phyloP scores from a whole-genome alignment of 1,140 invertebrate genomes.

The Branchinecta lynchi region DNA sequence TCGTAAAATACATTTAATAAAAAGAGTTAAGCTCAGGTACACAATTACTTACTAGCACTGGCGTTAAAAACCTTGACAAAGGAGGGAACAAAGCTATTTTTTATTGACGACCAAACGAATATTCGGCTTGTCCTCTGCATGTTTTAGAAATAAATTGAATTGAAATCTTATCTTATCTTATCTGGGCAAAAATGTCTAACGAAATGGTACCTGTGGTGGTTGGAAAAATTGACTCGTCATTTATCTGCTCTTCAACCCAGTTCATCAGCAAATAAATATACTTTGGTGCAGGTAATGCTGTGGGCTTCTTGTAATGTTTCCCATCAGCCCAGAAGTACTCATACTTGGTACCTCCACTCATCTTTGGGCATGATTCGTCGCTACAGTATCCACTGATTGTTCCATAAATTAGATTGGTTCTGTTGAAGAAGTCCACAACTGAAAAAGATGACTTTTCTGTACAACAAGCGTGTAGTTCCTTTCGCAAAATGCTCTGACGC shows the following conservation, averaged over 20 bases:
- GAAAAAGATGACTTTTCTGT: conserved; percentile 25
- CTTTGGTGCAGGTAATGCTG: conserved; percentile 65
- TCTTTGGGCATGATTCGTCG: conserved; percentile 68
- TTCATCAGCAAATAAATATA: conserved; percentile 82
- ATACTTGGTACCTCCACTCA: conserved; percentile 74
- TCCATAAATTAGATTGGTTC: conserved; percentile 85
- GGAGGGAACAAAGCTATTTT: too few relatives aligned
- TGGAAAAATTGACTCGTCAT: conserved; percentile 73
- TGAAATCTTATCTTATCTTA: too few relatives aligned
- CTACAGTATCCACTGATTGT: conserved; percentile 78
- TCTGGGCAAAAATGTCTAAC: too few relatives aligned
- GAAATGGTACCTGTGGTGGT: conserved; percentile 50
- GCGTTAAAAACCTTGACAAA: too few relatives aligned
- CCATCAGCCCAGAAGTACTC: conserved; percentile 91
- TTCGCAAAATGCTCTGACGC: too few relatives aligned
- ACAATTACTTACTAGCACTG: too few relatives aligned
- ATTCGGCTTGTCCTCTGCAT: too few relatives aligned
- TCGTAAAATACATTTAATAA: too few relatives aligned
- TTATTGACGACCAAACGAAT: too few relatives aligned
- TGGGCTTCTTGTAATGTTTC: conserved; percentile 71
- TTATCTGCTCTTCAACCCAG: conserved; percentile 85
- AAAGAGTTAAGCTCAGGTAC: too few relatives aligned
- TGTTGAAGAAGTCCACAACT: conserved; percentile 94
- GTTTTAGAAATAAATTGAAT: too few relatives aligned
- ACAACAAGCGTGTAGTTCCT: too few relatives aligned